phyloP scores from a whole-genome alignment of 2,113 vertebrate genomes.

The Anhinga anhinga region DNA sequence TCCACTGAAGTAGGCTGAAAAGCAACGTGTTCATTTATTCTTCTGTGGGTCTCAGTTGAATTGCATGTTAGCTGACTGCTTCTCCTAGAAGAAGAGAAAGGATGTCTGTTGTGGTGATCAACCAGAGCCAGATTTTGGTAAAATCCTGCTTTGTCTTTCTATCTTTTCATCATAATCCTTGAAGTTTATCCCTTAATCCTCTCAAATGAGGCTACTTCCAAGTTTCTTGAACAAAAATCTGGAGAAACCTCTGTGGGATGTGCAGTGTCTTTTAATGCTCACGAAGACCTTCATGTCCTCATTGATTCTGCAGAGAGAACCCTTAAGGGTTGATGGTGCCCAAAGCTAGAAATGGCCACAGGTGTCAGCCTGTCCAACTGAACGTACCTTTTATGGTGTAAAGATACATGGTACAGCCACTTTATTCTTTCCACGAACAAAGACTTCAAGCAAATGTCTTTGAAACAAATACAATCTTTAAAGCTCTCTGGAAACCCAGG shows the following conservation, averaged over 20 bases:
- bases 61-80: background rate
- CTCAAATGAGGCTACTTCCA: background rate
- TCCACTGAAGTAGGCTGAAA: background rate
- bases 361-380: background rate
- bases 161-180: background rate
- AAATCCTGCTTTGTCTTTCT: background rate
- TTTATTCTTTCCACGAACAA: background rate
- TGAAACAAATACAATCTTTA: background rate
- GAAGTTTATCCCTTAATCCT: background rate
- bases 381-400: background rate
- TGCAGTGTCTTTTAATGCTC: background rate
- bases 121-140: background rate
- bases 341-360: background rate
- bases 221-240: background rate
- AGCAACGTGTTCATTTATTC: rapidly evolving
- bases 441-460: background rate
- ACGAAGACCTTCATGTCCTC: background rate
- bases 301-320: background rate
- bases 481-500: background rate
- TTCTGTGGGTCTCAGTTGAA: background rate
- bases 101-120: background rate
- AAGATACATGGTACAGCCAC: background rate
- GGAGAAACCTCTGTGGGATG: background rate
- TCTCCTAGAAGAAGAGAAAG: background rate
- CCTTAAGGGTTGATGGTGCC: background rate